phyloP scores from a whole-genome alignment of 2,797 vertebrate genomes.

The Cyclura pinguis region DNA sequence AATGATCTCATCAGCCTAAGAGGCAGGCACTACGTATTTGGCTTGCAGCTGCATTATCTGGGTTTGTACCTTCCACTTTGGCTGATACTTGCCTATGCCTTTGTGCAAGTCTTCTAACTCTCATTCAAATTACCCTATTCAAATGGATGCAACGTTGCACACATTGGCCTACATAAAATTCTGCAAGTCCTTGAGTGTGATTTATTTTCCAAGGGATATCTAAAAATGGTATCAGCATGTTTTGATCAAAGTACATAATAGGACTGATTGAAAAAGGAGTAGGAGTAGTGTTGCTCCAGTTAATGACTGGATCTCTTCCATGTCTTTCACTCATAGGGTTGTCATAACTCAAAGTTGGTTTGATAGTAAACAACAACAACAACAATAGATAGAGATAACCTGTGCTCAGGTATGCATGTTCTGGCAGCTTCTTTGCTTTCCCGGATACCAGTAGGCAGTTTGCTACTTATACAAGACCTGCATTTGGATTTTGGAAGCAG shows the following conservation, averaged over 20 bases:
- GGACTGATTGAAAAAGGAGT: background rate
- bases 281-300: background rate
- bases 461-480: background rate
- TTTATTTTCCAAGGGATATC: background rate
- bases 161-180: background rate
- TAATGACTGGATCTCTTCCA: no score
- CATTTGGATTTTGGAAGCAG: background rate
- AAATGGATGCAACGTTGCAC: background rate
- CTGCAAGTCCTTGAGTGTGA: fast-evolving
- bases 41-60: background rate
- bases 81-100: background rate
- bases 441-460: background rate
- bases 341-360: no score
- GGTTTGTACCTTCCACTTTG: background rate
- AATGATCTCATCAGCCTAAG: background rate
- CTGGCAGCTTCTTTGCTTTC: background rate
- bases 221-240: no score
- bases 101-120: background rate
- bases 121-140: background rate
- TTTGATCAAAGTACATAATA: slow-evolving; percentile 6
- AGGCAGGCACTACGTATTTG: background rate
- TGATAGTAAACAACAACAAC: no score
- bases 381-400: background rate
- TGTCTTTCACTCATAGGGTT: no score
- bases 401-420: background rate